Percentiles rank a stretch among this genome's conserved stretches.
phyloP scores from a whole-genome alignment of 2,113 vertebrate genomes.

The Pygoscelis antarcticus region DNA sequence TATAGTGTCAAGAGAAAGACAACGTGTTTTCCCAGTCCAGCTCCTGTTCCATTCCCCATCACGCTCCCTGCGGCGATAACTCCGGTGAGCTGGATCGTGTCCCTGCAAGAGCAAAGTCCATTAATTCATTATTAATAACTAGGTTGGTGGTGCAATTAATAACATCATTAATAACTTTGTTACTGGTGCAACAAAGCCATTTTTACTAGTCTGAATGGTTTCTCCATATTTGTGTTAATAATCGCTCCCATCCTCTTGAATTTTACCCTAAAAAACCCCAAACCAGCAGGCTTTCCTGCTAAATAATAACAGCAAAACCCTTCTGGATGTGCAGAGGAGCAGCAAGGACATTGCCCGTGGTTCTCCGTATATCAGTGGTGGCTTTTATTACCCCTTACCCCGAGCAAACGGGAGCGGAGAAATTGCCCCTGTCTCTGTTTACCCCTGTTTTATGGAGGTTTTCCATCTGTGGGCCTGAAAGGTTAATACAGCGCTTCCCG shows the following conservation, averaged over 20 bases:
- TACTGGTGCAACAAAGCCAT: background rate
- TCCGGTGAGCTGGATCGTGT: rapidly evolving
- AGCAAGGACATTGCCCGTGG: background rate
- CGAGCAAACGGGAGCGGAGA: background rate
- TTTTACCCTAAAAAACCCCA: background rate
- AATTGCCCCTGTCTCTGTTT: background rate
- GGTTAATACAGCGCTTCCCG: background rate
- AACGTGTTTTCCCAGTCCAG: background rate
- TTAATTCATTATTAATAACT: background rate
- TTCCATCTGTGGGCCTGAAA: rapidly evolving
- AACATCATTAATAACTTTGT: background rate
- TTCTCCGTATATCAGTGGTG: background rate
- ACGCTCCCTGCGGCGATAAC: background rate
- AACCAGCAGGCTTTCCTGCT: background rate
- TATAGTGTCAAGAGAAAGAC: background rate
- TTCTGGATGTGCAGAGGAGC: background rate
- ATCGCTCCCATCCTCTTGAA: background rate
- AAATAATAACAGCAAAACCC: background rate
- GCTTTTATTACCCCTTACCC: background rate
- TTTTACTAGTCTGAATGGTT: background rate
- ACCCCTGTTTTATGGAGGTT: background rate
- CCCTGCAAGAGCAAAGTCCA: background rate
- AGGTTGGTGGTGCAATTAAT: background rate
- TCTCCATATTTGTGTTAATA: background rate
- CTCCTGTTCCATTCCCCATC: background rate